phyloP scores from a whole-genome alignment of 2,113 vertebrate species.

The Harpagus bidentatus region DNA sequence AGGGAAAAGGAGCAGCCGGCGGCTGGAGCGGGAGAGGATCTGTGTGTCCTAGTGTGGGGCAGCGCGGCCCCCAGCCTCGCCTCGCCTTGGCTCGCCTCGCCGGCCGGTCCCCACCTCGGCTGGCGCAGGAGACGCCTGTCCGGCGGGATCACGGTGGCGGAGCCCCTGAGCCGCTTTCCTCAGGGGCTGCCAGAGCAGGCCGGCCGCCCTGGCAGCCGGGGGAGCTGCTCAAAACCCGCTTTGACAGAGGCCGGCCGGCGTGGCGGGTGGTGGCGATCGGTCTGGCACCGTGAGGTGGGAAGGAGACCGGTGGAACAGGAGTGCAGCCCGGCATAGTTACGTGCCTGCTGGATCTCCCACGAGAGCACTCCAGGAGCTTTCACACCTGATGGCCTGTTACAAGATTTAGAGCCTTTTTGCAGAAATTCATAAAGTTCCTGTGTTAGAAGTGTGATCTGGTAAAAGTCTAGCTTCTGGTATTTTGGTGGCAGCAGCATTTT shows the following conservation, averaged over 20 bases:
- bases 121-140: neutral
- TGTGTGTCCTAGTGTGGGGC: neutral
- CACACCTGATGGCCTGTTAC: rapidly evolving
- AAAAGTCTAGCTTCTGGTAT: neutral
- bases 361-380: rapidly evolving
- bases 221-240: neutral
- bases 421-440: rapidly evolving
- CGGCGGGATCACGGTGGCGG: rapidly evolving
- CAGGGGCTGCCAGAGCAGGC: neutral
- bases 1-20: neutral
- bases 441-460: neutral
- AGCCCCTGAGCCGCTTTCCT: neutral
- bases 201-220: too few species aligned
- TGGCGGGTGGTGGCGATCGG: neutral
- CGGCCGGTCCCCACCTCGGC: too few species aligned
- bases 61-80: neutral
- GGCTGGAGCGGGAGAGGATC: neutral
- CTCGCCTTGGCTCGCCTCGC: neutral
- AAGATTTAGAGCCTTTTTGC: too few species aligned
- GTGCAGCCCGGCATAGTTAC: rapidly evolving
- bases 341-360: rapidly evolving
- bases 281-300: neutral
- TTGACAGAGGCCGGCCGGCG: neutral
- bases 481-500: rapidly evolving
- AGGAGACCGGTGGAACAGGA: rapidly evolving